Evolutionary conservation across 1,140 invertebrate species (phyloP), one percentile per base, ranked within the genome.

Genomic region (Mylabris phalerata): DNA sequence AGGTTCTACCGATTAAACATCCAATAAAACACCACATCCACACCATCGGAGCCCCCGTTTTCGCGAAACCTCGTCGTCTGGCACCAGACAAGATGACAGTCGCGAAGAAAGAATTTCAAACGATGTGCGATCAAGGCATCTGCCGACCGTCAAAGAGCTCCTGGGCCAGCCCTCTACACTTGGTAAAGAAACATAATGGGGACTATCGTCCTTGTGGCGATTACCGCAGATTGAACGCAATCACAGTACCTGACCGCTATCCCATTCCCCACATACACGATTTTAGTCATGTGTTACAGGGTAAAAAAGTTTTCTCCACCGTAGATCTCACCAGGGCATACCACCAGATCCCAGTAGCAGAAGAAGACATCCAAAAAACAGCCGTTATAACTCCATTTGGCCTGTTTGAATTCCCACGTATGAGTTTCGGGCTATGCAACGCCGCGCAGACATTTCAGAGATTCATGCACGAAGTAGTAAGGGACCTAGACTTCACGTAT

Each of bases 361-460:
- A 48, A 4, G 59, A 62, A 0, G 71, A 77, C 47, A 64, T 75
- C 5, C 39, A 26, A 5, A 76, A 75, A 42, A 75, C 72, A 1
- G 71, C 73, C 13, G 67, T 72, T 4, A 70, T 58, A 3, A 74
- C 69, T 2, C 71, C 69, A 6, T 75, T 74, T 43, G 67, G 74
- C 0, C 50, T 77, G 9, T 75, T 68, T 50, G 67, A 72, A 57
- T 68, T 62, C 13, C 25, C 43, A 1, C 39, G 32, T 5, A 67
- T 66, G 56, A 48, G 59, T 6, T 73, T 75, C 60, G 71, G 73
- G 3, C 51, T 75, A n/a, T 13, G 61, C 3, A 73, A 75, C 47
- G 68, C 70, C 5, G 67, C 66, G 0, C 69, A 75, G 60, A 72
- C 70, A 0, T 82, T 81, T 52, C 76, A 80, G 65, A 60, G 80